A percentile compares a stretch with the other conserved stretches of the same genome.
Evolutionary conservation across 2,113 vertebrate genomes (phyloP).

Genomic region (Dromas ardeola): DNA sequence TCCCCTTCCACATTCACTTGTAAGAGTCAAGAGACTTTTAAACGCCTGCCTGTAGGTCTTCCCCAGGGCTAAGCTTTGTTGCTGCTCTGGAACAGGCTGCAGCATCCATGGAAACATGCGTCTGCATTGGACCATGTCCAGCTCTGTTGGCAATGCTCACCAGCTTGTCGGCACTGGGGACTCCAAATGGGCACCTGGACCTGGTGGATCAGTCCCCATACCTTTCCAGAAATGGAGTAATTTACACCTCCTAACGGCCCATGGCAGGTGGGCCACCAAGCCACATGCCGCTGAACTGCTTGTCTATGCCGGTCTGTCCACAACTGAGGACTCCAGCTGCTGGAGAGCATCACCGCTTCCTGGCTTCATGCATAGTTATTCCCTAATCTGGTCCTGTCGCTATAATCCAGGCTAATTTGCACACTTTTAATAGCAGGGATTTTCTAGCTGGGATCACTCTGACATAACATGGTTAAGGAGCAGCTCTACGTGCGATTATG

Average conservation of each 20-base stretch:
- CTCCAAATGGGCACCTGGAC: not conserved
- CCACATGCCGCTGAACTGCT: accelerated
- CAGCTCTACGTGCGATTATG: not conserved
- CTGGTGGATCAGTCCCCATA: accelerated
- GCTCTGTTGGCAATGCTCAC: not conserved
- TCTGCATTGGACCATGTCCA: not conserved
- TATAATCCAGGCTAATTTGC: not conserved
- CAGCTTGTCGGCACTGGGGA: accelerated
- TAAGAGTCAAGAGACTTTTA: not conserved
- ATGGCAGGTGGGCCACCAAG: not conserved
- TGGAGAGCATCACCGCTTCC: not conserved
- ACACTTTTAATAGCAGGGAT: not conserved
- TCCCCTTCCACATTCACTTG: not conserved
- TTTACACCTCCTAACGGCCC: not conserved
- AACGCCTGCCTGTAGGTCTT: not conserved
- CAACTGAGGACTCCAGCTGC: not conserved
- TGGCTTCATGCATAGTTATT: not conserved
- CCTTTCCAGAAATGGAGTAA: not conserved
- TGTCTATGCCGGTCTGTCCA: accelerated
- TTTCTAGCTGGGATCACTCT: not conserved
- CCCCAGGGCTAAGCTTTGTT: not conserved
- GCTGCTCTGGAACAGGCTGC: not conserved
- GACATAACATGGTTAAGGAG: not conserved
- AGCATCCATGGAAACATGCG: accelerated
- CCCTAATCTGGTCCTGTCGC: not conserved